Percentiles rank a stretch among this genome's conserved stretches.
Evolutionary conservation across 2,797 vertebrate genomes (phyloP).

Genomic region (Pantherophis alleghaniensis): DNA sequence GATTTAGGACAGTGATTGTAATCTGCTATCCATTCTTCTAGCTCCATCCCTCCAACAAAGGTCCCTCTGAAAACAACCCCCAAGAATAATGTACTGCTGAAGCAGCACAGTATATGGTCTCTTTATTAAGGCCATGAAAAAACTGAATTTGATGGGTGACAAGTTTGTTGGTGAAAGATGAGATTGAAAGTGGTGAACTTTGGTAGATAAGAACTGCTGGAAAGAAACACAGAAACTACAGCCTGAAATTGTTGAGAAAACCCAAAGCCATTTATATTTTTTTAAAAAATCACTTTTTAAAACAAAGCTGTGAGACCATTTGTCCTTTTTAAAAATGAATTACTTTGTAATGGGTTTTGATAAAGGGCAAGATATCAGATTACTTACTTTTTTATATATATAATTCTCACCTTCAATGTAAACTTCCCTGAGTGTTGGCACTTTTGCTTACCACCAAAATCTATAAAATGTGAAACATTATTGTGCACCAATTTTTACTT

Average conservation of each 20-base stretch:
- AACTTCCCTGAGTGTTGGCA: neutral
- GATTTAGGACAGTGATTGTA: conserved; percentile 26
- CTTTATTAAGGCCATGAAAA: rapidly evolving
- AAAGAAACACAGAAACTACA: neutral
- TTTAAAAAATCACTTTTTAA: neutral
- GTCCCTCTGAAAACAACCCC: neutral
- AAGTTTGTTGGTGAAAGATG: neutral
- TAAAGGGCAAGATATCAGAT: neutral
- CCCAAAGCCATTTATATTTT: neutral
- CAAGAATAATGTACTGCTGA: conserved; percentile 37
- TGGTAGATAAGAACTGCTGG: neutral
- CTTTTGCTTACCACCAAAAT: neutral
- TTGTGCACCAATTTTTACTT: neutral
- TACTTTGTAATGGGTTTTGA: neutral
- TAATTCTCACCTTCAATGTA: neutral
- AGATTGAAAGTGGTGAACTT: neutral
- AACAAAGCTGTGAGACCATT: neutral
- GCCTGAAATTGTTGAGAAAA: neutral
- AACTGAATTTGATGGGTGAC: neutral
- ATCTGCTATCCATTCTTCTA: conserved; percentile 5
- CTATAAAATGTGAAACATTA: neutral
- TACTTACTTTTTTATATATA: neutral
- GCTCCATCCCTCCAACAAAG: neutral
- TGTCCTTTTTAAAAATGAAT: rapidly evolving
- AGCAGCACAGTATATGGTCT: neutral